These are phyloP conservation scores for Drosophila paracracens DNA, from an alignment of 2,888 invertebrate species.

Conservation along the genomic window DNA sequence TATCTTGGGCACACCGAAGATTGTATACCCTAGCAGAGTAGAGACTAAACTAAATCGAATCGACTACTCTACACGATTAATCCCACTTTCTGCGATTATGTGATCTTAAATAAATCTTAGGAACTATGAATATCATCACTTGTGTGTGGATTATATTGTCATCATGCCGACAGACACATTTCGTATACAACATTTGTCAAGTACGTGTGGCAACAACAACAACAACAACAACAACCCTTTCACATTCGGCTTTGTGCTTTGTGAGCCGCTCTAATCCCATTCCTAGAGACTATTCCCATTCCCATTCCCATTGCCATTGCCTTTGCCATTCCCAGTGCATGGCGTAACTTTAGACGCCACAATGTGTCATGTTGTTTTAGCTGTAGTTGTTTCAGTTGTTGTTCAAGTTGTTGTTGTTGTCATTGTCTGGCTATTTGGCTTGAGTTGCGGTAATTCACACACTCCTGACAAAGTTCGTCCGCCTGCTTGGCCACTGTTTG, in stretches of 20 bases:
- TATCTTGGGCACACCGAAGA: neutral
- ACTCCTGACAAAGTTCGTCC: slow-evolving; percentile 20
- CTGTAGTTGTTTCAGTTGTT: slow-evolving; percentile 4
- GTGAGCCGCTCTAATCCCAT: neutral
- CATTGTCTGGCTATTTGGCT: slow-evolving; percentile 16
- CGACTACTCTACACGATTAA: neutral
- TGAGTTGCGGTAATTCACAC: slow-evolving; percentile 67
- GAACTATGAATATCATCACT: neutral
- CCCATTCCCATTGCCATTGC: neutral
- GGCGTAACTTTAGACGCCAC: slow-evolving; percentile 50
- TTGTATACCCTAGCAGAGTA: neutral
- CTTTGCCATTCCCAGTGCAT: slow-evolving; percentile 4
- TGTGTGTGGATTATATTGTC: slow-evolving; percentile 16
- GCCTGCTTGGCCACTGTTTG: slow-evolving; percentile 42
- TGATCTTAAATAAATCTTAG: neutral
- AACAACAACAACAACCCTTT: slow-evolving; percentile 5
- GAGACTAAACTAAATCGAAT: neutral
- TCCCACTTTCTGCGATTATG: neutral
- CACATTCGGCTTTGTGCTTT: slow-evolving; percentile 4
- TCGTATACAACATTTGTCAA: slow-evolving; percentile 31
- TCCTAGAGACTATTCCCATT: slow-evolving; percentile 22
- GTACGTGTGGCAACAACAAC: slow-evolving; percentile 43
- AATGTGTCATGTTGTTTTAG: slow-evolving; percentile 35
- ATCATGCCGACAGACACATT: slow-evolving; percentile 21
- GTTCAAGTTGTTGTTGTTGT: slow-evolving; percentile 12